Percentiles rank a stretch among this genome's conserved stretches.
Evolutionary conservation across 1,140 invertebrate genomes (phyloP).

Genomic region (Bombus pascuorum): DNA sequence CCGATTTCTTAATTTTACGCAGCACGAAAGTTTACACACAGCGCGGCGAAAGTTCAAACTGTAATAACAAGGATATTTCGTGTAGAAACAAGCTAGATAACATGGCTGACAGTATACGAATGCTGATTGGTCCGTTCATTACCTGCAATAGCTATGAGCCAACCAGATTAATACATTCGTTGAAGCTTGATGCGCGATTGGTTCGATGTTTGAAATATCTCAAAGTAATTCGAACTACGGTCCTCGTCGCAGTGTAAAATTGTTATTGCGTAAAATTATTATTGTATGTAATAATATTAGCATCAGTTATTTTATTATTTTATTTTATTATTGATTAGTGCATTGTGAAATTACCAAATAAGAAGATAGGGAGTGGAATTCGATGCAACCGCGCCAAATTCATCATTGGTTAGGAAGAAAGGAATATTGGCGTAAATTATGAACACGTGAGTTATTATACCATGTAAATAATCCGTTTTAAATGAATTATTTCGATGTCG

Average conservation of each 20-base stretch:
- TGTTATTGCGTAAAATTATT: neutral
- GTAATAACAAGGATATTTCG: neutral
- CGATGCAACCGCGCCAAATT: neutral
- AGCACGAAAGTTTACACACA: neutral
- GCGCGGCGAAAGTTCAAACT: neutral
- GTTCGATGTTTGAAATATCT: neutral
- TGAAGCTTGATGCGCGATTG: neutral
- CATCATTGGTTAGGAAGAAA: neutral
- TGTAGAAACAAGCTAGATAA: neutral
- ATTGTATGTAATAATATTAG: neutral
- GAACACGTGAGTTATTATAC: neutral
- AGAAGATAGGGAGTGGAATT: neutral
- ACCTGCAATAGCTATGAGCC: neutral
- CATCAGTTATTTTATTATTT: neutral
- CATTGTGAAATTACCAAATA: too few relatives aligned
- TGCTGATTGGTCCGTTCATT: neutral
- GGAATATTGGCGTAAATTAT: neutral
- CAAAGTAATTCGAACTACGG: neutral
- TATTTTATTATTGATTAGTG: neutral
- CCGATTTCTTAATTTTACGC: neutral
- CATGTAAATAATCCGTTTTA: constrained; percentile 30
- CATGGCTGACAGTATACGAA: neutral
- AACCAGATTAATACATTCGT: neutral
- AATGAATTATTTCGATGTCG: constrained; percentile 1
- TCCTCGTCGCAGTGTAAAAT: neutral